Evolutionary conservation across 1,140 invertebrate species (phyloP).

Genomic region (Bombus superbus): DNA sequence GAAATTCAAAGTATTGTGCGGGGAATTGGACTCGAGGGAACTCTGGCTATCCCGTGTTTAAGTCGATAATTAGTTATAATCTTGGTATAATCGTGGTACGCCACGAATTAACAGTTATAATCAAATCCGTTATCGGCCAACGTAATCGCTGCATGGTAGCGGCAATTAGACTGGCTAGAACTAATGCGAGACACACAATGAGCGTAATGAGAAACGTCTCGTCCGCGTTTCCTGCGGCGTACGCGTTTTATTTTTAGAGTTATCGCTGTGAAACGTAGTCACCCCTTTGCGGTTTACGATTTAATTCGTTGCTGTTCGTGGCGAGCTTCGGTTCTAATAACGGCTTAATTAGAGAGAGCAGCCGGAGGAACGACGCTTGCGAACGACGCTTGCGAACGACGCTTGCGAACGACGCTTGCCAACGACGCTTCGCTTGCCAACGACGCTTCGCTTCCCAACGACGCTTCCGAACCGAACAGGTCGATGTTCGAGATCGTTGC

Average conservation of each 20-base stretch:
- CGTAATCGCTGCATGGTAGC: slow-evolving; percentile 38
- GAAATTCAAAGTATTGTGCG: slow-evolving; percentile 54
- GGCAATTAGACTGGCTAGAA: slow-evolving; percentile 50
- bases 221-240: slow-evolving; percentile 26
- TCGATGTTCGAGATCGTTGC: slow-evolving; percentile 25
- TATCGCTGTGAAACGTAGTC: slow-evolving; percentile 35
- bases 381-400: too few relatives aligned
- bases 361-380: too few relatives aligned
- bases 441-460: too few relatives aligned
- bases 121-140: slow-evolving; percentile 60
- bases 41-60: slow-evolving; percentile 20
- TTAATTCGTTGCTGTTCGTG: slow-evolving; percentile 1
- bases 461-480: background rate
- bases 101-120: slow-evolving; percentile 48
- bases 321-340: background rate
- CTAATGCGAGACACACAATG: slow-evolving; percentile 30
- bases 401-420: too few relatives aligned
- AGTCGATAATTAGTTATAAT: slow-evolving; percentile 65
- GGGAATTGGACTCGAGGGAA: slow-evolving; percentile 44
- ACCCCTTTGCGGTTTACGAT: slow-evolving; percentile 18
- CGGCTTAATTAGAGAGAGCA: slow-evolving; percentile 17
- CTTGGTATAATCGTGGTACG: slow-evolving; percentile 53
- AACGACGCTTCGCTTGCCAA: too few relatives aligned
- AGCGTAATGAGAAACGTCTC: slow-evolving; percentile 49
- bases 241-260: slow-evolving; percentile 31